Percentiles rank a stretch among this genome's conserved stretches.
Evolutionary conservation across 2,888 invertebrate species (phyloP).

Genomic region (Ariolimax columbianus): DNA sequence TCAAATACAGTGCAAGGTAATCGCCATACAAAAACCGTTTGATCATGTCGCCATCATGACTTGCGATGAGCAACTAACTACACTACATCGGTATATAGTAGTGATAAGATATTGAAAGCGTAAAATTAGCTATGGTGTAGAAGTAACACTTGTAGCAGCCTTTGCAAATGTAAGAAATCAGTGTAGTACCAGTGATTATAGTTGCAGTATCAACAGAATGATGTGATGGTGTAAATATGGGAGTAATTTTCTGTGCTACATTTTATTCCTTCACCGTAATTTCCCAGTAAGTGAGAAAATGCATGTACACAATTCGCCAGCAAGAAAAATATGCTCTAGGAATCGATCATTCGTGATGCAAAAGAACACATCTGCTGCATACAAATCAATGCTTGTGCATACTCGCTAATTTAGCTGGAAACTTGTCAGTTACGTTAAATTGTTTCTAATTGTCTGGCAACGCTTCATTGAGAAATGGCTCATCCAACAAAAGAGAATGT

Average conservation of each 20-base stretch:
- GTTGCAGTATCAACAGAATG: too few species aligned
- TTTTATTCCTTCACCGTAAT: not conserved
- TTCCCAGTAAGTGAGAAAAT: not conserved
- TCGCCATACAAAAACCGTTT: too few species aligned
- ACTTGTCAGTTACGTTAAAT: not conserved
- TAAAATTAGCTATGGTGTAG: too few species aligned
- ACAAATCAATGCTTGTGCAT: slow-evolving; percentile 18
- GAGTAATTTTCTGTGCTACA: not conserved
- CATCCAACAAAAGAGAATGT: not conserved
- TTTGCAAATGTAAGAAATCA: too few species aligned
- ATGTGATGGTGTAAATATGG: too few species aligned
- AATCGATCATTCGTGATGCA: slow-evolving; percentile 23
- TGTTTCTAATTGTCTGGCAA: not conserved
- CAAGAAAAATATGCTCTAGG: not conserved
- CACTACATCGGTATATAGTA: too few species aligned
- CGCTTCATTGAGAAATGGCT: slow-evolving; percentile 18
- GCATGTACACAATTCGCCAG: slow-evolving; percentile 22
- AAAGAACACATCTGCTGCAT: slow-evolving; percentile 17
- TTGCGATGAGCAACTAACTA: too few species aligned
- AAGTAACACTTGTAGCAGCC: too few species aligned
- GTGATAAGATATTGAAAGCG: too few species aligned
- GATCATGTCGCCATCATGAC: too few species aligned
- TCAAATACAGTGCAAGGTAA: too few species aligned
- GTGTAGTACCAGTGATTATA: too few species aligned
- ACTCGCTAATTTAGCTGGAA: not conserved